Evolutionary conservation across 2,888 invertebrate genomes (phyloP), one percentile per base, ranked within the genome.

Genomic region (Lasioglossum marginatum): DNA sequence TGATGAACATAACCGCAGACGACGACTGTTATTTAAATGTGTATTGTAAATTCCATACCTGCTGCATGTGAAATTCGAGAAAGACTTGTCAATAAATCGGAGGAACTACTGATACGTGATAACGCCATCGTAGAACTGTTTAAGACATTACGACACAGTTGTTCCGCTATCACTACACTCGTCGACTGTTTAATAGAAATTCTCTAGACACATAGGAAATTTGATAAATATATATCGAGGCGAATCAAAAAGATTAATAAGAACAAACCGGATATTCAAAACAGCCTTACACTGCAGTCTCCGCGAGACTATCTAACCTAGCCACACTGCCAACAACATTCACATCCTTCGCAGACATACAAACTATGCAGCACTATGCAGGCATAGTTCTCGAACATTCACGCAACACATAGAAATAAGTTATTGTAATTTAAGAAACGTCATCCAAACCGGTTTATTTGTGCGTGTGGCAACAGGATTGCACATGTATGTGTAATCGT

Each of bases 101-200:
- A 80, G 23, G 82, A 83, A 48, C 83, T 87, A 63, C 87, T 77
- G 43, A 92, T 89, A 77, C 92, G 89, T 45, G 87, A 89, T 31
- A 93, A 86, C 45, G 92, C 92, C 93, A 93, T 93, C 31, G 34
- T 77, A n/a, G 60, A 66, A 76, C 1, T 48, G 57, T 31, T 60
- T 60, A 57, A 4, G 48, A 4, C 34, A 79, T 48, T 52, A n/a
- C 31, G 4, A 14, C 70, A 3, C 60, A 70, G 34, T 23, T 74
- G 37, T 78, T 71, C 37, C 14, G 4, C 71, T 45, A 5, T 52
- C 19, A 40, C 57, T 37, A 37, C 48, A 80, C 73, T 60, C 37
- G 5, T 37, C n/a, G 34, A 48, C 45, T 63, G 43, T 10, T 14
- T 27, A n/a, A 43, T 68, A 12, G 27, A 52, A 23, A 40, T 70